Evolutionary conservation across 2,113 vertebrate species (phyloP), one percentile per base, ranked within the genome.

Genomic region (Ploceus nigricollis): DNA sequence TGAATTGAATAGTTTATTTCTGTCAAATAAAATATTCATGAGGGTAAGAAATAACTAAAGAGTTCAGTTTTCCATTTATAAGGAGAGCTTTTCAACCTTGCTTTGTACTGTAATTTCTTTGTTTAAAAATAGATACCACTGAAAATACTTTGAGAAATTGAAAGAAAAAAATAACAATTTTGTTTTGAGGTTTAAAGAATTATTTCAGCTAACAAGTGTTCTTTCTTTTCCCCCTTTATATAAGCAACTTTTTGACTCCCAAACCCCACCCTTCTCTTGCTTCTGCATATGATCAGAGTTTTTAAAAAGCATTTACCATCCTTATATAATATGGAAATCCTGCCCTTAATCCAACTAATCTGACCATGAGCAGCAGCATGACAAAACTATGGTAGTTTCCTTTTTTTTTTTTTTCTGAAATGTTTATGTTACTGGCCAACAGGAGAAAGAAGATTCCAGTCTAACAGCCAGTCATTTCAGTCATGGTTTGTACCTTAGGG

Each of bases 191-290:
- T 54, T 3, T 68, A 45, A 28, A 50, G 7, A 60, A 51, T 65
- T 31, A 69, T 60, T 76, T n/a, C n/a, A 39, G 2, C 18, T 72
- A 54, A 53, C 4, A 47, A 21, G 10, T 48, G 23, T 68, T 58
- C 18, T 68, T 76, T 8, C 2, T 6, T 48, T 70, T 8, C 9
- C 1, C 1, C 2, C 1, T 15, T 80, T 69, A 27, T 66, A 1
- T 57, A 47, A 51, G 71, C 51, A 89, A 40, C 9, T 16, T 23
- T 58, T 80, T 83, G 13, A 10, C 15, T 78, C 21, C 5, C 18
- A 47, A 87, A 47, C 2, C 17, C 4, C 20, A 57, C 8, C 1
- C 27, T 78, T 39, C 13, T 48, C 16, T 37, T 48, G 18, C 15
- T 72, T 83, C 18, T 77, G 28, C 10, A 2, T 4, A 16, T 31